Evolutionary conservation across 2,888 invertebrate species (phyloP).

Genomic region (Anthophora plumipes): DNA sequence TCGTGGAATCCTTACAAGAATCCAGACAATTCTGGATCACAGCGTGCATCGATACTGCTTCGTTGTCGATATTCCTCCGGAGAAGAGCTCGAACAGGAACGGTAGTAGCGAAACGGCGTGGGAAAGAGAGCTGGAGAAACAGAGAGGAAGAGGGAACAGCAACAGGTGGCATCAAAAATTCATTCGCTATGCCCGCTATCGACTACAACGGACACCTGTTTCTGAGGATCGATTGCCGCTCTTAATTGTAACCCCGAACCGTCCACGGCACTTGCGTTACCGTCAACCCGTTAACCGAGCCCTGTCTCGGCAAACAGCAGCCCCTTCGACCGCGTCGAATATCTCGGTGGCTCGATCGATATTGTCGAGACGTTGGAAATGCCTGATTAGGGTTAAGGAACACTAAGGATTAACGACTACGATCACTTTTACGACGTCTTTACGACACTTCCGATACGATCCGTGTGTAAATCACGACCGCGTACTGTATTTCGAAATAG

Average conservation of each 20-base stretch:
- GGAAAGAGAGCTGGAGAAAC: background rate
- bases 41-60: constrained; percentile 6
- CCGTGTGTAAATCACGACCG: constrained; percentile 13
- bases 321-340: constrained; percentile 5
- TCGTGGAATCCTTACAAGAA: constrained; percentile 1
- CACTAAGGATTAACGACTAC: constrained; percentile 8
- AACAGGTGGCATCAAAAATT: constrained; percentile 78
- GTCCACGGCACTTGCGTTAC: constrained; percentile 23
- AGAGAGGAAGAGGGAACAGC: constrained; percentile 49
- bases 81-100: constrained; percentile 9
- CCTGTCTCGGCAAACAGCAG: background rate
- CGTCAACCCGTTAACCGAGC: constrained; percentile 30
- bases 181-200: constrained; percentile 67
- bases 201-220: constrained; percentile 69
- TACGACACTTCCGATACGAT: background rate
- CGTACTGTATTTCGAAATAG: too few species aligned
- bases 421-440: constrained; percentile 15
- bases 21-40: background rate
- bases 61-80: constrained; percentile 21
- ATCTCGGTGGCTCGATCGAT: constrained; percentile 22
- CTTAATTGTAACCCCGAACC: constrained; percentile 66
- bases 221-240: constrained; percentile 64
- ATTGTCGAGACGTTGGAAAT: background rate
- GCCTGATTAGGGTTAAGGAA: background rate
- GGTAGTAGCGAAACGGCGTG: background rate